Conservation (phyloP, 2,797 vertebrate genomes). For the Numenius phaeopus region DNA sequence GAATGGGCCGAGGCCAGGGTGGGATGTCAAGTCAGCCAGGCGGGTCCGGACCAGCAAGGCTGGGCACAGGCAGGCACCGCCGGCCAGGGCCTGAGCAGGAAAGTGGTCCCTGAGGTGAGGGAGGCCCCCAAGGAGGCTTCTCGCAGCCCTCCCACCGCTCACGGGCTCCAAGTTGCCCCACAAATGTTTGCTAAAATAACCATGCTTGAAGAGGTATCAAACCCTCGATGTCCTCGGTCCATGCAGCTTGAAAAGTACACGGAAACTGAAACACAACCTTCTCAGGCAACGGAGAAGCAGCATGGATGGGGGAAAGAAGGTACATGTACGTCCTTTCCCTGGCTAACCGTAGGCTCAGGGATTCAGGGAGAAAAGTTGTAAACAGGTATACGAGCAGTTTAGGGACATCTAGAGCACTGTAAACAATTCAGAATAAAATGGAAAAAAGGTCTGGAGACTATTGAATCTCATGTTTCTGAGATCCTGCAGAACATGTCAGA, state of each 20-base stretch:
- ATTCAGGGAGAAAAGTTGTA: background rate
- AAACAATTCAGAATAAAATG: background rate
- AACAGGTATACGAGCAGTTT: background rate
- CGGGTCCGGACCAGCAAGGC: background rate
- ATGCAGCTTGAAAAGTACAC: background rate
- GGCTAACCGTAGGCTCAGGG: background rate
- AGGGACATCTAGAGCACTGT: background rate
- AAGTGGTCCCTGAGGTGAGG: rapidly evolving
- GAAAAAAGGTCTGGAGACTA: background rate
- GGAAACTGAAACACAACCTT: background rate
- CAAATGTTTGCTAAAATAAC: background rate
- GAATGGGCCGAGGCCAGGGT: rapidly evolving
- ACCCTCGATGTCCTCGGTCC: background rate
- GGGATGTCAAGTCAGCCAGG: no score
- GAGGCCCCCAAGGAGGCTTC: background rate
- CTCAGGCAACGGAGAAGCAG: background rate
- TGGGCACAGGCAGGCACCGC: background rate
- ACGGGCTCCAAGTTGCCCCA: background rate
- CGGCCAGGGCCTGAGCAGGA: background rate
- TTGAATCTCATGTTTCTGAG: background rate
- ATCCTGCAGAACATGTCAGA: background rate
- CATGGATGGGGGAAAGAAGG: background rate
- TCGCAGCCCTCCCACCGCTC: background rate
- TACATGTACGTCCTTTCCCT: rapidly evolving
- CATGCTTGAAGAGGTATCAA: background rate